phyloP scores from a whole-genome alignment of 2,888 invertebrate genomes.

The Zele albiditarsus region DNA sequence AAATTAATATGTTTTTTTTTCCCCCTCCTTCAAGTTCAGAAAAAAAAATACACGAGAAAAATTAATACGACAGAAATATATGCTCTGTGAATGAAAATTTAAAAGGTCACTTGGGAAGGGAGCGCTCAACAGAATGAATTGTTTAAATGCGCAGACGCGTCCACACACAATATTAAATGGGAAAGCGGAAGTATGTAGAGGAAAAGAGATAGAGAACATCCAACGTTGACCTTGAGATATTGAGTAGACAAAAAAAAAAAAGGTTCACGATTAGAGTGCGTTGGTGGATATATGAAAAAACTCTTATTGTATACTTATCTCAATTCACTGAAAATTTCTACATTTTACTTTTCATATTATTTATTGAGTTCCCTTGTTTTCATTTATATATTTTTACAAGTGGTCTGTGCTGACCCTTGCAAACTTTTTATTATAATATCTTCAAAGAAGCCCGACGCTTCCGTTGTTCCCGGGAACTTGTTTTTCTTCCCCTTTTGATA shows the following conservation, averaged over 20 bases:
- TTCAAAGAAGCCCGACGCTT: not conserved
- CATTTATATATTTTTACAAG: not conserved
- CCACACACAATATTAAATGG: not conserved
- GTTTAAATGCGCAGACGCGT: constrained; percentile 20
- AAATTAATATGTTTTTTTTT: constrained; percentile 20
- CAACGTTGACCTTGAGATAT: constrained; percentile 7
- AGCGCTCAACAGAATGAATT: not conserved
- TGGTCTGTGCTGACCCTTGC: not conserved
- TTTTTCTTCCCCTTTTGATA: not conserved
- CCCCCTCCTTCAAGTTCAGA: not conserved
- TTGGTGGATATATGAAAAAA: not conserved
- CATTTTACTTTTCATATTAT: not conserved
- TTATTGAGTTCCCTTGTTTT: not conserved
- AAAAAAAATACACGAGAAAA: not conserved
- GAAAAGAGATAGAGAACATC: not conserved
- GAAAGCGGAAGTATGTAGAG: not conserved
- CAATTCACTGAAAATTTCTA: not conserved
- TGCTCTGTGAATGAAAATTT: constrained; percentile 10
- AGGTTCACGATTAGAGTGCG: not conserved
- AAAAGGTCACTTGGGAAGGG: constrained; percentile 8
- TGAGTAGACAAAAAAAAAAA: not conserved
- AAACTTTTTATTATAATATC: not conserved
- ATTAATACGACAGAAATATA: not conserved
- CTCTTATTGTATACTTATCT: not conserved
- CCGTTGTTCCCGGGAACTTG: not conserved